A percentile compares a stretch with the other conserved stretches of the same genome.
Evolutionary conservation across 1,140 invertebrate genomes (phyloP).

Genomic region (Arctopsyche grandis): DNA sequence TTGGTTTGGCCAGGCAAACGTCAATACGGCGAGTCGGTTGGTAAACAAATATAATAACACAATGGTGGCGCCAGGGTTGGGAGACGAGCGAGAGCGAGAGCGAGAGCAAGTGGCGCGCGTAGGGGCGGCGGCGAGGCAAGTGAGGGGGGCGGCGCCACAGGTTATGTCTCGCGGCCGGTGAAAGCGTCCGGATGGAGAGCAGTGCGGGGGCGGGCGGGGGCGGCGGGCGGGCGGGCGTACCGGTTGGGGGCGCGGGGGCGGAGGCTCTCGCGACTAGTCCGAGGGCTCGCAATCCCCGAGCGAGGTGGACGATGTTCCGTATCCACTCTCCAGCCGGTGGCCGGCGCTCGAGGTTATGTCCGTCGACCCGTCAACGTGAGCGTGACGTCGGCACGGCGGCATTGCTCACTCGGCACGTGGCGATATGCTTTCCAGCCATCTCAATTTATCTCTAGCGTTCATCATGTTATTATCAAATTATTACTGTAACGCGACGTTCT

Average conservation of each 20-base stretch:
- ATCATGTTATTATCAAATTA: no score
- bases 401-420: neutral
- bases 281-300: neutral
- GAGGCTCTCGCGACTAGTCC: no score
- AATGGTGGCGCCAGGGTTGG: no score
- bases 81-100: no score
- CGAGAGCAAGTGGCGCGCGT: no score
- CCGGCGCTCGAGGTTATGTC: constrained; percentile 8
- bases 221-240: neutral
- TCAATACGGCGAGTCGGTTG: no score
- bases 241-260: neutral
- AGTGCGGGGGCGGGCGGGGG: neutral
- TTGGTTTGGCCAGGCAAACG: no score
- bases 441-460: no score
- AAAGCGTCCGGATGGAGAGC: neutral
- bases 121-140: no score
- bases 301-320: neutral
- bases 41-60: no score
- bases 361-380: constrained; percentile 1
- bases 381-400: constrained; percentile 1
- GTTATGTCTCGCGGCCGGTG: neutral
- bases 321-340: neutral
- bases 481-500: no score
- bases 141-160: no score
- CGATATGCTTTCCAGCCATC: neutral